phyloP scores from a whole-genome alignment of 2,888 invertebrate genomes.

The Latrodectus elegans region DNA sequence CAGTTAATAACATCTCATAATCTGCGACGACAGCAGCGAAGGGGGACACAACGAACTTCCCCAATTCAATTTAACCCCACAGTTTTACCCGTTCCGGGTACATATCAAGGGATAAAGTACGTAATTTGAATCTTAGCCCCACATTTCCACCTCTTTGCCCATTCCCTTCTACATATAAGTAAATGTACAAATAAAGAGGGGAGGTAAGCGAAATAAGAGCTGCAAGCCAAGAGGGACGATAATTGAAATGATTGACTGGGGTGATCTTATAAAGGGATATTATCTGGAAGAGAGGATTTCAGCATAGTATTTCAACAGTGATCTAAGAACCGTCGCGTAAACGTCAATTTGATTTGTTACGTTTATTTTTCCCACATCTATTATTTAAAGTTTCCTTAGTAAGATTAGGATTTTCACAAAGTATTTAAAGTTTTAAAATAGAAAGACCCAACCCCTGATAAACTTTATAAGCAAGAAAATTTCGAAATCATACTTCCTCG shows the following conservation, averaged over 20 bases:
- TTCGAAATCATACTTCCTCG: too few species aligned
- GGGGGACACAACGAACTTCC: constrained; percentile 36
- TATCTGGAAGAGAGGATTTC: too few species aligned
- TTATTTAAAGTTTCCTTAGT: too few species aligned
- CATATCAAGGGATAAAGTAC: constrained; percentile 6
- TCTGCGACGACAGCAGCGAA: constrained; percentile 36
- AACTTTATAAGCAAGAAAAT: too few species aligned
- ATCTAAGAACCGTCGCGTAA: too few species aligned
- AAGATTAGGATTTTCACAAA: too few species aligned
- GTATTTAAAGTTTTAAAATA: too few species aligned
- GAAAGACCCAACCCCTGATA: too few species aligned
- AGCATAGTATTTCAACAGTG: too few species aligned
- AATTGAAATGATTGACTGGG: constrained; percentile 43
- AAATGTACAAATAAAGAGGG: constrained; percentile 54
- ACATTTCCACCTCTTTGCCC: constrained; percentile 4
- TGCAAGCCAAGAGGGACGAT: background rate
- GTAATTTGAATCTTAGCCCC: constrained; percentile 31
- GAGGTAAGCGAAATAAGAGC: constrained; percentile 10
- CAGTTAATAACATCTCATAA: constrained; percentile 60
- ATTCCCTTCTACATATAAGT: constrained; percentile 28
- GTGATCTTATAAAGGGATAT: constrained; percentile 26
- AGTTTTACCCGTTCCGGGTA: constrained; percentile 41
- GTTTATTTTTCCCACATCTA: too few species aligned
- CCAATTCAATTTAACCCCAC: constrained; percentile 19
- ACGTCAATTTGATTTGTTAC: too few species aligned